Evolutionary conservation across 1,140 invertebrate genomes (phyloP).

Genomic region (Lamellibrachia luymesi): DNA sequence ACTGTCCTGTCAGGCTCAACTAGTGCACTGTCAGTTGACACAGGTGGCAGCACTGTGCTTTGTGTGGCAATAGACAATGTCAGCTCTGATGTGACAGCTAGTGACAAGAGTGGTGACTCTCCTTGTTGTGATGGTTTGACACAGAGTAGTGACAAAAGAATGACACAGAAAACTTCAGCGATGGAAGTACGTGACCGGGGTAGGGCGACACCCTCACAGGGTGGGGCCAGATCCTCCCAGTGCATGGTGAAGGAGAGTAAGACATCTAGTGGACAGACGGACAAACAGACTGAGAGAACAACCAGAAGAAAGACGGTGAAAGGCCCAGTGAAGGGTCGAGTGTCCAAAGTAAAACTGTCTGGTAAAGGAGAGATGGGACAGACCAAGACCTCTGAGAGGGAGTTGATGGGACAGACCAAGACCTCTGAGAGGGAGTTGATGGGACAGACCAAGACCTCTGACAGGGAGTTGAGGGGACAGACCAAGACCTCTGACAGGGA

Average conservation of each 20-base stretch:
- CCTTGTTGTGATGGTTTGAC: neutral
- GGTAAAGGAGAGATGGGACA: neutral
- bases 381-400: neutral
- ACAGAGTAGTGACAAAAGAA: neutral
- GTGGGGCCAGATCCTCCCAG: neutral
- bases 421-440: neutral
- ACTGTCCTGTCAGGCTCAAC: neutral
- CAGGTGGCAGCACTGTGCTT: neutral
- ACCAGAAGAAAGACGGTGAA: neutral
- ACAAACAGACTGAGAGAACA: neutral
- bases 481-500: neutral
- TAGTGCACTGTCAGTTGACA: neutral
- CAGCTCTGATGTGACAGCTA: neutral
- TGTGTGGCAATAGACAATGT: neutral
- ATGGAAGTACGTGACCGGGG: neutral
- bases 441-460: neutral
- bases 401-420: neutral
- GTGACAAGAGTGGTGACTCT: neutral
- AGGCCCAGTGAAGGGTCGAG: neutral
- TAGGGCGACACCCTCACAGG: neutral
- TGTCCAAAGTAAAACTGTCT: neutral
- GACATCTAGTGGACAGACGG: neutral
- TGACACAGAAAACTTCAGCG: neutral
- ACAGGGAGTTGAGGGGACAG: neutral
- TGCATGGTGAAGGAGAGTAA: neutral